phyloP scores from a whole-genome alignment of 2,888 invertebrate genomes.

The Diaphora mendica region DNA sequence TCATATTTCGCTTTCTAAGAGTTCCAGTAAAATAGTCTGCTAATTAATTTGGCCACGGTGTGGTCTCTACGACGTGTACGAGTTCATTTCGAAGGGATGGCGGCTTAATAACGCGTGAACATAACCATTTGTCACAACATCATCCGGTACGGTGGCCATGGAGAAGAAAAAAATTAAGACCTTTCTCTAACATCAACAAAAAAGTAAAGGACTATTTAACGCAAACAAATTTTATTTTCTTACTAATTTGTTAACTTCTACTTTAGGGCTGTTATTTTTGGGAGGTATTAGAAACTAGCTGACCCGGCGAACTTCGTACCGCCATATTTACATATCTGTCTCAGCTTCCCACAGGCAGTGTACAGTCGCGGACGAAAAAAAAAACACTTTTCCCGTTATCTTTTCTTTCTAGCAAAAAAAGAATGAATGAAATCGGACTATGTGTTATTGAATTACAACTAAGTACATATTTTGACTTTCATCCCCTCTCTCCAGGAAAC shows the following conservation, averaged over 20 bases:
- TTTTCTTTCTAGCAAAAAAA: too few relatives aligned
- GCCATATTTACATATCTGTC: too few relatives aligned
- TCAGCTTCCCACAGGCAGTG: too few relatives aligned
- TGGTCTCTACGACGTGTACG: slow-evolving; percentile 70
- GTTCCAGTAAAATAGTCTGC: slow-evolving; percentile 42
- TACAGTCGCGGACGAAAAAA: too few relatives aligned
- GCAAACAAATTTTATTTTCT: not conserved
- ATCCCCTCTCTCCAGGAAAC: too few relatives aligned
- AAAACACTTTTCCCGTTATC: too few relatives aligned
- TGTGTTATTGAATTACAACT: too few relatives aligned
- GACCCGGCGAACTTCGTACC: too few relatives aligned
- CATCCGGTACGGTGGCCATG: slow-evolving; percentile 76
- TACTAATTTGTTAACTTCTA: not conserved
- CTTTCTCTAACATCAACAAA: slow-evolving; percentile 5
- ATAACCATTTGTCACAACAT: slow-evolving; percentile 78
- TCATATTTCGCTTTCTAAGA: slow-evolving; percentile 49
- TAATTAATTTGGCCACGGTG: slow-evolving; percentile 67
- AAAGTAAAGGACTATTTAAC: not conserved
- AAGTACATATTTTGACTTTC: too few relatives aligned
- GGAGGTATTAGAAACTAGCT: not conserved
- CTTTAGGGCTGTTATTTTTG: not conserved
- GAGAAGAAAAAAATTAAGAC: slow-evolving; percentile 24
- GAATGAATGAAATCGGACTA: too few relatives aligned
- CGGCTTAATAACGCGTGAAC: slow-evolving; percentile 81
- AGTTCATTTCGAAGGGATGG: slow-evolving; percentile 72